phyloP scores from a whole-genome alignment of 2,888 invertebrate species.

The Eupithecia subfuscata region DNA sequence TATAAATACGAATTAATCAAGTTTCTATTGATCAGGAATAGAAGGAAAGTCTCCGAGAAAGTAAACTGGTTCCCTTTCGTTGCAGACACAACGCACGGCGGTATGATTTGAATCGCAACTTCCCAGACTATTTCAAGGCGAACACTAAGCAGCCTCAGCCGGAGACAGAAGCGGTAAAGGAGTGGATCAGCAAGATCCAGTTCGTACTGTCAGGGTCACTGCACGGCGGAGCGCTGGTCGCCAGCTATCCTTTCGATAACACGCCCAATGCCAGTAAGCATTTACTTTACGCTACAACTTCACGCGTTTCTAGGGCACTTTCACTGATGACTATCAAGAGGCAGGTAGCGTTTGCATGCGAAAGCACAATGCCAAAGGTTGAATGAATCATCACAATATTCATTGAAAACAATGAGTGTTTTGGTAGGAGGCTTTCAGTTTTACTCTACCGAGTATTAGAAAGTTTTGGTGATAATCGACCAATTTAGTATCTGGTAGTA shows the following conservation, averaged over 20 bases:
- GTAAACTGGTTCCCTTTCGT: conserved; percentile 28
- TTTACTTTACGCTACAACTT: conserved; percentile 30
- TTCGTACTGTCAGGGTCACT: conserved; percentile 97
- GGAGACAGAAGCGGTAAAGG: conserved; percentile 97
- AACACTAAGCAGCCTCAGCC: conserved; percentile 95
- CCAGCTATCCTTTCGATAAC: conserved; percentile 98
- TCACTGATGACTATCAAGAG: conserved; percentile 41
- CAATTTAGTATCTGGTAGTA: conserved; percentile 16
- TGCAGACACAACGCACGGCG: conserved; percentile 93
- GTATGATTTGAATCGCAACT: conserved; percentile 97
- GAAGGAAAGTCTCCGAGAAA: conserved; percentile 33
- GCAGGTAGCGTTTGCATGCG: conserved; percentile 34
- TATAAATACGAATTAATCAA: background rate
- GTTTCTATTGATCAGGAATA: conserved; percentile 15
- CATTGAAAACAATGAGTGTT: conserved; percentile 28
- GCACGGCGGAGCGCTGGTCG: conserved; percentile 97
- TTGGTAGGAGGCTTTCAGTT: conserved; percentile 26
- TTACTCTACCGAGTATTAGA: conserved; percentile 19
- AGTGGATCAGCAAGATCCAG: conserved; percentile 96
- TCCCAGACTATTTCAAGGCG: conserved; percentile 96
- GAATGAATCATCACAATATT: conserved; percentile 30
- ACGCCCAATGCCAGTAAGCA: conserved; percentile 95
- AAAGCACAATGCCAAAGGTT: conserved; percentile 29
- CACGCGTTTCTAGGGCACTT: conserved; percentile 43
- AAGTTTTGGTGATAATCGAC: conserved; percentile 21